Conservation (phyloP, 2,888 invertebrate species). For the Eugnorisma glareosa region DNA sequence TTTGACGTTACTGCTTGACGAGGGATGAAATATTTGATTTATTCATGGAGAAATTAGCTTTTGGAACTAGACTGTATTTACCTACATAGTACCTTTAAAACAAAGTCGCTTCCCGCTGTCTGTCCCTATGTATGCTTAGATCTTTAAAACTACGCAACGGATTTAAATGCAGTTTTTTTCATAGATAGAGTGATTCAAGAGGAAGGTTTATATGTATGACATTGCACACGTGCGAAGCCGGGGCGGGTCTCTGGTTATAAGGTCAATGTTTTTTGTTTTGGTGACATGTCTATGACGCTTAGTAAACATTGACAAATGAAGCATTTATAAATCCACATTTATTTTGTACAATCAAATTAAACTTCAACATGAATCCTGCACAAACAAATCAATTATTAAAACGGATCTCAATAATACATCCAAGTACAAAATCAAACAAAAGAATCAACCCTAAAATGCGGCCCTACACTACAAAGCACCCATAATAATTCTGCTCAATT, state of each 20-base stretch:
- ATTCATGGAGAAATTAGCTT: neutral
- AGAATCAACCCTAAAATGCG: conserved; percentile 49
- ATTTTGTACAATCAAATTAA: neutral
- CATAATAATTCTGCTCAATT: conserved; percentile 58
- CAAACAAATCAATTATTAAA: conserved; percentile 13
- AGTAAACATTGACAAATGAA: neutral
- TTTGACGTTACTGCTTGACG: neutral
- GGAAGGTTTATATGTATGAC: too few relatives aligned
- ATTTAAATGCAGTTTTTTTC: too few relatives aligned
- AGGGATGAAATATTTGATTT: neutral
- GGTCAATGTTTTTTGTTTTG: neutral
- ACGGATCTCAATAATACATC: neutral
- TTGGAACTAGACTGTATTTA: neutral
- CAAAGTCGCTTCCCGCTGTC: too few relatives aligned
- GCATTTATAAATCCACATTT: neutral
- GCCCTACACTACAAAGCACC: conserved; percentile 33
- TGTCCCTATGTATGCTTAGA: too few relatives aligned
- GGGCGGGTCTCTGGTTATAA: too few relatives aligned
- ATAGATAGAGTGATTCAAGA: too few relatives aligned
- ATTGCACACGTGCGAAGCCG: too few relatives aligned
- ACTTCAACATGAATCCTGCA: neutral
- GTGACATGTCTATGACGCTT: neutral
- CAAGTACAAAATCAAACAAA: conserved; percentile 34
- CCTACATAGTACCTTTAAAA: too few relatives aligned
- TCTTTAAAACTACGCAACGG: too few relatives aligned